phyloP scores from a whole-genome alignment of 2,113 vertebrate species.

The Campylorhamphus procurvoides region DNA sequence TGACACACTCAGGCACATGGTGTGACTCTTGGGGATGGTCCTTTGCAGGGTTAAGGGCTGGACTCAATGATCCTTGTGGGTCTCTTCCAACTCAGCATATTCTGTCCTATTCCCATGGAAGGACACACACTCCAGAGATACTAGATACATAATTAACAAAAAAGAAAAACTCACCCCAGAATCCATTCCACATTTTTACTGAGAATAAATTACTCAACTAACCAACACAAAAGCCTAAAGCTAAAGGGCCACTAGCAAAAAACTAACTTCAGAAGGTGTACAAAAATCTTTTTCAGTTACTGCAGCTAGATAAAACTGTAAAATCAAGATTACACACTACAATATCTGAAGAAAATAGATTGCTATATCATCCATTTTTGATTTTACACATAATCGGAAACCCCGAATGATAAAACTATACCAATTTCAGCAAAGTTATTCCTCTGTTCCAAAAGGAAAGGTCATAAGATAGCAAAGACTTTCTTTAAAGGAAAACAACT shows the following conservation, averaged over 20 bases:
- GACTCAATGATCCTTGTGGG: neutral
- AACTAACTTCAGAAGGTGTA: neutral
- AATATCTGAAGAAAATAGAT: slow-evolving; percentile 47
- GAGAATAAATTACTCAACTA: neutral
- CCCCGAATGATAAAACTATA: neutral
- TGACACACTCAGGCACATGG: neutral
- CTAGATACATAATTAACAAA: neutral
- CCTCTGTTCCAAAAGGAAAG: neutral
- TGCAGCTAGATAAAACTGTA: neutral
- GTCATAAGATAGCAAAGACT: neutral
- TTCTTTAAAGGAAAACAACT: neutral
- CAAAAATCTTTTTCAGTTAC: neutral
- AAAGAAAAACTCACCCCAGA: neutral
- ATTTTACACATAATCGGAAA: slow-evolving; percentile 43
- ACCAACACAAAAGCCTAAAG: neutral
- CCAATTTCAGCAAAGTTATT: neutral
- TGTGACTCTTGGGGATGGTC: neutral
- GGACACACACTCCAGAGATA: neutral
- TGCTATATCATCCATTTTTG: neutral
- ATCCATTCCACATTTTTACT: neutral
- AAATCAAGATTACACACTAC: slow-evolving; percentile 42
- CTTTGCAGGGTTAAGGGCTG: neutral
- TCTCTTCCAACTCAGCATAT: neutral
- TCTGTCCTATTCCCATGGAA: neutral
- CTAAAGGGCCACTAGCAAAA: neutral